Evolutionary conservation across 2,888 invertebrate species (phyloP).

Genomic region (Brenthis hecate): DNA sequence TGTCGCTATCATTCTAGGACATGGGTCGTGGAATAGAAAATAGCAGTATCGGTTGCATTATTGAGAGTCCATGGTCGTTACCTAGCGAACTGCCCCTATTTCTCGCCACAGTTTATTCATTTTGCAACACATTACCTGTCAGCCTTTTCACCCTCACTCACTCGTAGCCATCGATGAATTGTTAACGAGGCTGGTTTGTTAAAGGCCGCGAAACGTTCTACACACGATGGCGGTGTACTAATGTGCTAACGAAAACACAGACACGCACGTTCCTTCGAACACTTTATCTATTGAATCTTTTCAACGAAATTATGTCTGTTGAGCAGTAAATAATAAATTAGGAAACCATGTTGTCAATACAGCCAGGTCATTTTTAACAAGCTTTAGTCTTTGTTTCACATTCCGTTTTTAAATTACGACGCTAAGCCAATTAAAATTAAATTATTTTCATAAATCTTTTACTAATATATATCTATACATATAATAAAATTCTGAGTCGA

Average conservation of each 20-base stretch:
- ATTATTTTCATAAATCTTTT: not conserved
- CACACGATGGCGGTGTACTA: constrained; percentile 51
- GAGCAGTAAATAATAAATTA: constrained; percentile 31
- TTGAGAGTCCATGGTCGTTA: constrained; percentile 68
- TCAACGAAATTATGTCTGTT: constrained; percentile 35
- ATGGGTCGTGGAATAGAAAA: constrained; percentile 46
- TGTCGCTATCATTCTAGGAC: constrained; percentile 24
- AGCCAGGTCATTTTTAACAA: constrained; percentile 5
- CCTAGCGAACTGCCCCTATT: constrained; percentile 78
- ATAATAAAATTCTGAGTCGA: too few species aligned
- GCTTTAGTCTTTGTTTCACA: not conserved
- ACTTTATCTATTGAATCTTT: constrained; percentile 38
- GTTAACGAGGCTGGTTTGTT: constrained; percentile 70
- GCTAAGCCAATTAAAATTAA: not conserved
- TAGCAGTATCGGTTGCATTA: constrained; percentile 61
- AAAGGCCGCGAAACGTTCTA: constrained; percentile 77
- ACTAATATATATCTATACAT: not conserved
- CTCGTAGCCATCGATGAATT: constrained; percentile 74
- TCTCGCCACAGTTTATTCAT: constrained; percentile 80
- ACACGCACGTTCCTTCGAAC: constrained; percentile 58
- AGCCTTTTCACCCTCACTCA: constrained; percentile 72
- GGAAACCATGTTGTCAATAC: constrained; percentile 23
- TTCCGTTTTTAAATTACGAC: not conserved
- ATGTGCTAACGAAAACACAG: constrained; percentile 68
- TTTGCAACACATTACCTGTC: constrained; percentile 79